Evolutionary conservation across 2,113 vertebrate species (phyloP).

Genomic region (Ceyx cyanopectus): DNA sequence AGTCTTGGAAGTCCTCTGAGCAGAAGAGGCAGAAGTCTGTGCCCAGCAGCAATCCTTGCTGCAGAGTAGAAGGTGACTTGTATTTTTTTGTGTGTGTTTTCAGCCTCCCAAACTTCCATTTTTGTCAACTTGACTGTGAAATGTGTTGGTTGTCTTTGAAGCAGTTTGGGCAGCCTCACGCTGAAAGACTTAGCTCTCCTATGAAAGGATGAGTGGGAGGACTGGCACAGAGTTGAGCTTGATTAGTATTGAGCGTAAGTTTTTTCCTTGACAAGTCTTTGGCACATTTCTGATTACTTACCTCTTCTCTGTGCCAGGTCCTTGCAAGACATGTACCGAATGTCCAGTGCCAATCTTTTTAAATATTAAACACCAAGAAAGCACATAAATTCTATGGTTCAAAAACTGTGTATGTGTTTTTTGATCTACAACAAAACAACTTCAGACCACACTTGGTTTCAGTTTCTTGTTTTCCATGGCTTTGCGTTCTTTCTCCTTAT

Average conservation of each 20-base stretch:
- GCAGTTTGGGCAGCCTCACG: background rate
- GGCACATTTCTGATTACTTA: conserved; percentile 62
- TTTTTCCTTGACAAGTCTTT: conserved; percentile 67
- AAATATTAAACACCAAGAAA: conserved; percentile 65
- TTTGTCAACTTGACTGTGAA: conserved; percentile 33
- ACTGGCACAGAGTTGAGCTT: conserved; percentile 61
- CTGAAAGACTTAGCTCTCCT: conserved; percentile 28
- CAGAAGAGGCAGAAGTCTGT: background rate
- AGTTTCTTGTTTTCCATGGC: background rate
- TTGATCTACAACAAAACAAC: conserved; percentile 34
- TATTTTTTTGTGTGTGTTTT: background rate
- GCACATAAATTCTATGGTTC: conserved; percentile 25
- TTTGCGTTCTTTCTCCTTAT: background rate
- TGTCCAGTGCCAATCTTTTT: conserved; percentile 55
- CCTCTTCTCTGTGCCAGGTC: conserved; percentile 54
- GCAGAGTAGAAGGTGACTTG: conserved; percentile 2
- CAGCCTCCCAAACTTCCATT: conserved; percentile 11
- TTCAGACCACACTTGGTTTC: background rate
- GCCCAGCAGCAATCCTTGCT: background rate
- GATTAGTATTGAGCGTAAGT: conserved; percentile 65
- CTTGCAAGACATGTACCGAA: conserved; percentile 49
- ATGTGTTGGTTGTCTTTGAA: conserved; percentile 35
- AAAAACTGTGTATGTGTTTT: conserved; percentile 9
- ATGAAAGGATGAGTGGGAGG: conserved; percentile 48
- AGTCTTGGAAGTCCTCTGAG: background rate